These are phyloP conservation scores for Echinops telfairi DNA, from an alignment of 2,113 vertebrate species.

Conservation along the genomic window DNA sequence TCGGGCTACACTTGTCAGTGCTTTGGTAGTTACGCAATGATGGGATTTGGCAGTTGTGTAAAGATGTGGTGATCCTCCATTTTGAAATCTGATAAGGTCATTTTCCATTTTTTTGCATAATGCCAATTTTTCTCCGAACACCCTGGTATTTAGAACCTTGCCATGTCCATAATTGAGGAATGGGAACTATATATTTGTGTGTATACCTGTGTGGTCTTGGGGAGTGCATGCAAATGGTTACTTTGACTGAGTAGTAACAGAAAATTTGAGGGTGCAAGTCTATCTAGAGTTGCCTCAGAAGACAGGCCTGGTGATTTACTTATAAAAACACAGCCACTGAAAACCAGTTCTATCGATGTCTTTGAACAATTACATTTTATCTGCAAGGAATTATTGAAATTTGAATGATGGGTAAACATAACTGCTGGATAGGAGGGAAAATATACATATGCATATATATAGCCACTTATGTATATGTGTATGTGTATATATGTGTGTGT, in stretches of 20 bases:
- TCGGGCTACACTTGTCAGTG: background rate
- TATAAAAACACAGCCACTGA: background rate
- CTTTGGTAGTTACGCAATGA: background rate
- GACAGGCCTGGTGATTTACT: background rate
- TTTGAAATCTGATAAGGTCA: background rate
- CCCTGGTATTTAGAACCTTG: background rate
- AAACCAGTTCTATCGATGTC: background rate
- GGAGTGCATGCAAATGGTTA: background rate
- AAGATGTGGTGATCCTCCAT: background rate
- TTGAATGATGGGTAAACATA: too few species aligned
- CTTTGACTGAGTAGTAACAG: background rate
- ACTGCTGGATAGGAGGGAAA: too few species aligned
- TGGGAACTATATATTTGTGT: background rate
- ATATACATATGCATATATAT: too few species aligned
- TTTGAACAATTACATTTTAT: too few species aligned
- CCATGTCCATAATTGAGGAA: background rate
- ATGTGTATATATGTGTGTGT: too few species aligned
- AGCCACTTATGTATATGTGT: too few species aligned
- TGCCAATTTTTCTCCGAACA: background rate
- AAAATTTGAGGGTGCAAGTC: background rate
- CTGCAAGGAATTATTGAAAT: too few species aligned
- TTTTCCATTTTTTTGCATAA: background rate
- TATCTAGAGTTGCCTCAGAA: background rate
- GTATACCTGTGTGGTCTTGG: background rate
- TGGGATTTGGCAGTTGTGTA: background rate